phyloP scores from a whole-genome alignment of 2,888 invertebrate genomes.

The Phasia obesa region DNA sequence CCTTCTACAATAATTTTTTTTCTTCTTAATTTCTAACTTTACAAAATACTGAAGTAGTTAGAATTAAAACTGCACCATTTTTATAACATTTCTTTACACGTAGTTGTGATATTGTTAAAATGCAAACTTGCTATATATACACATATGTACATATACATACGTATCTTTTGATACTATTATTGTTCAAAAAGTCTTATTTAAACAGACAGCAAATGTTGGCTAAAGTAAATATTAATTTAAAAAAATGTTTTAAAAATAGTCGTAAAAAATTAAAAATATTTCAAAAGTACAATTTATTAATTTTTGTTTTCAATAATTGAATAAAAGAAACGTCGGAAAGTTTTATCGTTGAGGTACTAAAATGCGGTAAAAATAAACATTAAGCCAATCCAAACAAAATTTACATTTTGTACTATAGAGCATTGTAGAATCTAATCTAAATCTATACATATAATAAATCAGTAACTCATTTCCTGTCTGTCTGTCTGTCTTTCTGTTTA shows the following conservation, averaged over 20 bases:
- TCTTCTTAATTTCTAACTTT: slow-evolving; percentile 31
- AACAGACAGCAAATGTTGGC: slow-evolving; percentile 12
- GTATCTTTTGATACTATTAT: slow-evolving; percentile 61
- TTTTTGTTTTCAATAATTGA: not conserved
- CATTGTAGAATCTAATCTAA: no score
- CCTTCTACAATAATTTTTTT: slow-evolving; percentile 16
- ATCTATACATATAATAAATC: no score
- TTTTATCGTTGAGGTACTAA: not conserved
- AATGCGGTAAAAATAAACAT: no score
- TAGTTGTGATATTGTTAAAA: slow-evolving; percentile 72
- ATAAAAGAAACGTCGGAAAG: not conserved
- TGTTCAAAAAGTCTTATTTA: slow-evolving; percentile 49
- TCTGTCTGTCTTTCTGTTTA: no score
- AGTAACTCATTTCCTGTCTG: no score
- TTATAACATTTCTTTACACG: slow-evolving; percentile 64
- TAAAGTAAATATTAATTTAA: slow-evolving; percentile 12
- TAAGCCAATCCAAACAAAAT: no score
- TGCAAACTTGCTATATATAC: slow-evolving; percentile 38
- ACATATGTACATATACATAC: slow-evolving; percentile 35
- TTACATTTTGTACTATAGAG: no score
- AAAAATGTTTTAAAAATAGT: not conserved
- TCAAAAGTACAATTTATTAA: not conserved
- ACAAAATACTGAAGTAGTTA: slow-evolving; percentile 55
- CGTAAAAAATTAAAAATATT: slow-evolving; percentile 17
- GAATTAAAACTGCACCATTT: slow-evolving; percentile 61